phyloP scores from a whole-genome alignment of 2,888 invertebrate genomes.

The Epirrita christyi region DNA sequence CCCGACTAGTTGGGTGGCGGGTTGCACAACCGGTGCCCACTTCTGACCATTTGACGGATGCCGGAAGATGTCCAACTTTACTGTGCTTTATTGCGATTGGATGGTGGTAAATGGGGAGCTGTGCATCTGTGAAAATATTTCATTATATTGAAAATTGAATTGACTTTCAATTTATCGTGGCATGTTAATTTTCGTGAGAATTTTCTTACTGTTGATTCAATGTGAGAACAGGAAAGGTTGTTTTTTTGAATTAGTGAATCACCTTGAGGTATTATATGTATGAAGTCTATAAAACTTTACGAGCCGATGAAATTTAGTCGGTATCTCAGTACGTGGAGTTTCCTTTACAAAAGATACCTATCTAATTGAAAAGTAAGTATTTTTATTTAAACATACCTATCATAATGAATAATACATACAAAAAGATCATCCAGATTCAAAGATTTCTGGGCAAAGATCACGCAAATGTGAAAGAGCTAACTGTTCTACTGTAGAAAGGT shows the following conservation, averaged over 20 bases:
- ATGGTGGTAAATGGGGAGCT: constrained; percentile 62
- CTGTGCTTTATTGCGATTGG: constrained; percentile 75
- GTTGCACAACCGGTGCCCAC: constrained; percentile 67
- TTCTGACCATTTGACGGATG: constrained; percentile 67
- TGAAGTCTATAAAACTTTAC: not conserved
- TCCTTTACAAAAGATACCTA: too few species aligned
- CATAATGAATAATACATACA: constrained; percentile 11
- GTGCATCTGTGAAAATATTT: constrained; percentile 55
- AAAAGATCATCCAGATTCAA: constrained; percentile 21
- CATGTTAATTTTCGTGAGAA: constrained; percentile 38
- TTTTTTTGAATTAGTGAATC: constrained; percentile 6
- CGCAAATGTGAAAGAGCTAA: constrained; percentile 34
- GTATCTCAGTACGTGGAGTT: not conserved
- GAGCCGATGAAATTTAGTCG: not conserved
- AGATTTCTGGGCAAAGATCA: constrained; percentile 30
- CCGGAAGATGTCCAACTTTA: constrained; percentile 77
- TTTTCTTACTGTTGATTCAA: constrained; percentile 16
- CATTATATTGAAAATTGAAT: constrained; percentile 48
- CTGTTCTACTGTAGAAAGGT: constrained; percentile 60
- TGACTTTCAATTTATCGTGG: constrained; percentile 45
- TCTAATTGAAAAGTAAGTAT: too few species aligned
- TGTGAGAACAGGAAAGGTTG: constrained; percentile 7
- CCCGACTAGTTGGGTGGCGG: constrained; percentile 71
- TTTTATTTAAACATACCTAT: not conserved
- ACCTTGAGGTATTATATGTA: not conserved